Base-by-base conservation (phyloP, 2,113 vertebrate species). In the Xiphophorus hellerii region DNA sequence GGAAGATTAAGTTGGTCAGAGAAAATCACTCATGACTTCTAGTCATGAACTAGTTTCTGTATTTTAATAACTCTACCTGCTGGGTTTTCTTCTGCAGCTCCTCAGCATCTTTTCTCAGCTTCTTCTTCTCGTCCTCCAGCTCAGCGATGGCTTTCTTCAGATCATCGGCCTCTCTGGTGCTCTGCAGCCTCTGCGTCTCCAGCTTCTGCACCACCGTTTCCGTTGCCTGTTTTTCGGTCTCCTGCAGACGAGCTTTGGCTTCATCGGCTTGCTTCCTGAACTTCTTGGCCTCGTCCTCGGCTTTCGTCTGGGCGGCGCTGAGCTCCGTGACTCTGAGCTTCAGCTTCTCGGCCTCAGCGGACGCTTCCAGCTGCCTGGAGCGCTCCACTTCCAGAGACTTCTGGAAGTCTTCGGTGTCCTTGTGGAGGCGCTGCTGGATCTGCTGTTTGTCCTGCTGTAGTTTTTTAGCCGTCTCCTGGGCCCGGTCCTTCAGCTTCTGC, bases 251-350 rank as follows among this genome's bases (percentile, higher is more conserved):
- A 37, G 62, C 78, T 0, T 96, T 94, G 28, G 98, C 98, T 58
- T 98, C 96, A 48, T 98, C 96, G 0, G 96, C 96, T 91, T 98
- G 97, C 69, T 93, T 95, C 85, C 95, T 97, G 93, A 98, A 99
- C 62, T 95, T 95, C 84, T 94, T 94, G 5, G 96, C 97, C 1
- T 98, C 97, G 71, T 96, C 94, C 69, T 98, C 96, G 0, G 97
- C 97, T 20, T 95, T 96, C 2, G 94, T 86, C 87, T 97, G 96
- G 6, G 97, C 96, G 14, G 92, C 86, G 70, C 96, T 97, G 89
- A 99, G 94, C 91, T 98, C 96, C 0, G 94, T 93, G 77, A 98
- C 95, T 0, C 89, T 95, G 62, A 96, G 60, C 87, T 95, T 97
- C 14, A 99, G 95, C 42, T 94, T 95, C 82, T 99, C 96, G 0